phyloP scores from a whole-genome alignment of 2,888 invertebrate genomes.

The Agriotes lineatus region DNA sequence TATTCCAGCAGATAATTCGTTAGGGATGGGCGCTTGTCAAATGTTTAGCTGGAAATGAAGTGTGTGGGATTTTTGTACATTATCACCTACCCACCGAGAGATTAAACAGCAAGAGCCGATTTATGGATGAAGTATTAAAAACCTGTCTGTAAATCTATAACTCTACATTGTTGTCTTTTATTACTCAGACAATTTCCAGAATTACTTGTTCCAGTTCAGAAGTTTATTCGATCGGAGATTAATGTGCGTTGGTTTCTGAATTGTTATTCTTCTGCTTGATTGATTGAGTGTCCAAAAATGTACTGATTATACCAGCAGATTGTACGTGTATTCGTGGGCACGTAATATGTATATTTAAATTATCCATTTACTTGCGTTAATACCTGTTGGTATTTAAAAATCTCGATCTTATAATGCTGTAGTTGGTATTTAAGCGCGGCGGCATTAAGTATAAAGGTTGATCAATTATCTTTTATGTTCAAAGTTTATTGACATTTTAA shows the following conservation, averaged over 20 bases:
- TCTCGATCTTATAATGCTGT: neutral
- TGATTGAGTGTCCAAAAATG: too few species aligned
- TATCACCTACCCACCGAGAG: neutral
- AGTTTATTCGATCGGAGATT: too few species aligned
- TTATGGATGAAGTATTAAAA: neutral
- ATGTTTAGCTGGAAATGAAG: neutral
- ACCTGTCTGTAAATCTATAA: too few species aligned
- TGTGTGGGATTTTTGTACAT: constrained; percentile 2
- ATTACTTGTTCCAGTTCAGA: too few species aligned
- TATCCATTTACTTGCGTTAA: neutral
- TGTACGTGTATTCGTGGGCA: too few species aligned
- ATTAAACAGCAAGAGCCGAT: neutral
- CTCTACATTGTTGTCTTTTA: too few species aligned
- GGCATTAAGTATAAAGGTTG: neutral
- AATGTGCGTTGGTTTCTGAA: too few species aligned
- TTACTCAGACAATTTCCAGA: too few species aligned
- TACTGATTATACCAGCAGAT: too few species aligned
- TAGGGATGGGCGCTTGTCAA: constrained; percentile 5
- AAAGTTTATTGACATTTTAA: constrained; percentile 13
- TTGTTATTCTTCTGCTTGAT: too few species aligned
- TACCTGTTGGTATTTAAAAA: constrained; percentile 10
- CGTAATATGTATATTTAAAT: too few species aligned
- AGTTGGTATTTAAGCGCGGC: neutral
- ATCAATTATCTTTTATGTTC: neutral
- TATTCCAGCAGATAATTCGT: constrained; percentile 4